Evolutionary conservation across 1,140 invertebrate genomes (phyloP), one percentile per base, ranked within the genome.

Genomic region (Carposina sasakii): DNA sequence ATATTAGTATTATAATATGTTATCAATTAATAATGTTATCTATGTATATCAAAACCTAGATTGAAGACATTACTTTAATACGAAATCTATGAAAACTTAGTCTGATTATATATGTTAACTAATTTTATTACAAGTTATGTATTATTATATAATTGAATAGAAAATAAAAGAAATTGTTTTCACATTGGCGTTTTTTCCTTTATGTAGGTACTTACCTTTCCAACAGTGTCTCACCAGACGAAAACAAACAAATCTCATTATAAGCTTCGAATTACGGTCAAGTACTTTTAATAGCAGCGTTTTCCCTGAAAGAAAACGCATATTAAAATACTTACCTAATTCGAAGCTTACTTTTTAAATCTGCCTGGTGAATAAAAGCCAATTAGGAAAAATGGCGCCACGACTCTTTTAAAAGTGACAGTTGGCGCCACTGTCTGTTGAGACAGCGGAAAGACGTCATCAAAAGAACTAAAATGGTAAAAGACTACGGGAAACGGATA

Each of bases 271-370:
- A 33, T 33, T n/a, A 33, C 31, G 31, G 31, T 33, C 31, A 33
- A 21, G 43, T n/a, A n/a, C n/a, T 16, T 21, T 33, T 45, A 21
- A 45, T 10, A 10, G 12, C 12, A 45, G 42, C 42, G 42, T 44
- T 44, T 44, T 44, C 31, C 42, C 42, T 44, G 6, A 15, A 44
- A 44, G 31, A 44, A 44, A 44, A 44, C 28, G 42, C 42, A 26
- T 44, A 44, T 44, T 31, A n/a, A 44, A 44, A 16, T 44, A 44
- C 42, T 44, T 44, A 44, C 42, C 42, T 44, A 33, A 44, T 44
- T 44, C 28, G 42, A 44, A 44, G 42, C 42, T 31, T 31, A 44
- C 21, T 22, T 10, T 22, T 12, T 22, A 40, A 12, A 1, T 40
- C 6, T 31, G 23, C 40, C 40, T 15, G 22, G 20, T 23, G n/a